These are phyloP conservation scores for Aleiodes testaceus DNA, from an alignment of 2,888 invertebrate species.

Conservation along the genomic window DNA sequence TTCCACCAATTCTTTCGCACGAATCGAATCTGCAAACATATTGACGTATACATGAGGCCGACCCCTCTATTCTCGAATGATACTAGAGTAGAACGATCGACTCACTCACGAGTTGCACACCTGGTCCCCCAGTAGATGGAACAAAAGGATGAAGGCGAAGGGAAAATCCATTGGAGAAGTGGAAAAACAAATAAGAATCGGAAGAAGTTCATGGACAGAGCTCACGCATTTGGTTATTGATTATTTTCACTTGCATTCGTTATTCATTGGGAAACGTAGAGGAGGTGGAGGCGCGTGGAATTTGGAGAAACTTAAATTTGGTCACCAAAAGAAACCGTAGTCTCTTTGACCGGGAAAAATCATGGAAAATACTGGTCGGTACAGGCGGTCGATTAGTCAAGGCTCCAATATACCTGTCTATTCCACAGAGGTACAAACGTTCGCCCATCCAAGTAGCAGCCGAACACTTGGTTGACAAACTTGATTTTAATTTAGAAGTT, in stretches of 20 bases:
- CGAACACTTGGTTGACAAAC: too few relatives aligned
- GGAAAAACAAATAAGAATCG: constrained; percentile 44
- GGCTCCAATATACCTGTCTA: too few relatives aligned
- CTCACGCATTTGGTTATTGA: constrained; percentile 16
- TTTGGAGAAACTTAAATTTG: too few relatives aligned
- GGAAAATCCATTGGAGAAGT: neutral
- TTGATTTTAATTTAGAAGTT: too few relatives aligned
- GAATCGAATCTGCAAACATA: constrained; percentile 10
- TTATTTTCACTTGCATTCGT: constrained; percentile 24
- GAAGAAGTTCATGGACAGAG: constrained; percentile 35
- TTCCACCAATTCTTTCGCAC: neutral
- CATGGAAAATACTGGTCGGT: too few relatives aligned
- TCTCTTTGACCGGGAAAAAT: too few relatives aligned
- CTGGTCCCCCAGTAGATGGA: constrained; percentile 43
- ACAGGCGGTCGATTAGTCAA: too few relatives aligned
- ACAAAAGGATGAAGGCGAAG: constrained; percentile 33
- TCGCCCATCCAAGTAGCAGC: too few relatives aligned
- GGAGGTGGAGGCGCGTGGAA: too few relatives aligned
- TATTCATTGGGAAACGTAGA: constrained; percentile 5
- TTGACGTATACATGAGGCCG: constrained; percentile 27
- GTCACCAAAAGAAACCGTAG: too few relatives aligned
- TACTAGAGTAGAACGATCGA: constrained; percentile 45
- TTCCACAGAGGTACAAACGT: too few relatives aligned
- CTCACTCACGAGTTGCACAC: constrained; percentile 42
- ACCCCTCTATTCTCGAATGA: constrained; percentile 37